Percentiles rank a stretch among this genome's conserved stretches.
These are phyloP conservation scores for Oligia fasciuncula DNA, from an alignment of 2,888 invertebrate genomes.

Conservation along the genomic window DNA sequence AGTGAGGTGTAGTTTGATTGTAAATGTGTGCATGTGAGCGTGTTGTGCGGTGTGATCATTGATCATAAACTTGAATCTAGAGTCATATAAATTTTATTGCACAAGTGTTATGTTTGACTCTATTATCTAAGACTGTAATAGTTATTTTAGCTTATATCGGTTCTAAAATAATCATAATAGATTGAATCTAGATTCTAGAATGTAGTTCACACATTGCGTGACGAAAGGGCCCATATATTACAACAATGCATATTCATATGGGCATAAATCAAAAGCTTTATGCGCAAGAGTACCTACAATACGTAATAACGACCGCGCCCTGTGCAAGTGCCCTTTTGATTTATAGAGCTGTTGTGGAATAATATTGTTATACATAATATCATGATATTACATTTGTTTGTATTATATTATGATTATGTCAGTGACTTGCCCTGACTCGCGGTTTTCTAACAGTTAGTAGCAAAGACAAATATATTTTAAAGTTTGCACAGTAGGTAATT, in stretches of 20 bases:
- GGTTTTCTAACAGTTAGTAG: neutral
- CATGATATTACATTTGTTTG: conserved; percentile 11
- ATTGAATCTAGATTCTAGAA: conserved; percentile 38
- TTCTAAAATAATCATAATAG: conserved; percentile 22
- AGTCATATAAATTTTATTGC: neutral
- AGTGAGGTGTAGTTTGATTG: too few relatives aligned
- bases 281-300: conserved; percentile 49
- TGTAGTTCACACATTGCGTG: conserved; percentile 47
- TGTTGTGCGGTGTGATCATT: neutral
- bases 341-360: conserved; percentile 46
- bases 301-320: conserved; percentile 60
- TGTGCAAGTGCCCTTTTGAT: conserved; percentile 66
- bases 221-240: conserved; percentile 56
- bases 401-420: neutral
- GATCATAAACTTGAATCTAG: conserved; percentile 36
- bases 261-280: conserved; percentile 66
- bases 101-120: neutral
- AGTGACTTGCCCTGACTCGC: neutral
- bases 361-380: conserved; percentile 26
- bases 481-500: neutral
- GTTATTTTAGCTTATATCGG: conserved; percentile 8
- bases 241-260: conserved; percentile 63
- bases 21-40: too few relatives aligned
- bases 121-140: conserved; percentile 3
- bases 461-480: neutral